Evolutionary conservation across 2,113 vertebrate genomes (phyloP).

Genomic region (Bufo gargarizans): DNA sequence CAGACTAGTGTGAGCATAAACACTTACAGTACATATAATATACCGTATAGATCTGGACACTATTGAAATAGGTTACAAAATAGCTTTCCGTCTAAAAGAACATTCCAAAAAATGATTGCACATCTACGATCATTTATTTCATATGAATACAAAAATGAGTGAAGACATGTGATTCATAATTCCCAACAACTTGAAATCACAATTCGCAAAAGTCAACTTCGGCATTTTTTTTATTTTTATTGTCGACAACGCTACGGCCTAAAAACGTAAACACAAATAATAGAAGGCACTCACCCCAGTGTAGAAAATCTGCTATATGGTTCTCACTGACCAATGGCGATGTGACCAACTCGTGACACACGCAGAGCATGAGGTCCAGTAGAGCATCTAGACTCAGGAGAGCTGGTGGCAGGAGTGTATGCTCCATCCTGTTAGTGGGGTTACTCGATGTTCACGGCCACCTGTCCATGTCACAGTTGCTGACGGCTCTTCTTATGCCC

Average conservation of each 20-base stretch:
- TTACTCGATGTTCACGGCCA: conserved; percentile 43
- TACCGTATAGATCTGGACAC: background rate
- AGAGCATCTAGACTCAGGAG: conserved; percentile 80
- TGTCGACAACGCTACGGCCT: background rate
- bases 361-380: conserved; percentile 83
- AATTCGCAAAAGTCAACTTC: too few relatives aligned
- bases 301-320: conserved; percentile 78
- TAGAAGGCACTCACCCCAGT: conserved; percentile 81
- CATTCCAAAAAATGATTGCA: background rate
- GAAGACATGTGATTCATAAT: background rate
- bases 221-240: background rate
- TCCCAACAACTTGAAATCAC: too few relatives aligned
- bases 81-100: too few relatives aligned
- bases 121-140: background rate
- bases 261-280: background rate
- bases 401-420: conserved; percentile 60
- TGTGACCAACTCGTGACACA: conserved; percentile 80
- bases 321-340: conserved; percentile 76
- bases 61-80: background rate
- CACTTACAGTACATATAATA: background rate
- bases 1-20: conserved; percentile 25
- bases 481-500: conserved; percentile 54
- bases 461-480: conserved; percentile 65
- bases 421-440: conserved; percentile 59
- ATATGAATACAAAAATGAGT: background rate